phyloP scores from a whole-genome alignment of 2,797 vertebrate genomes.

The Clarias fuscus region DNA sequence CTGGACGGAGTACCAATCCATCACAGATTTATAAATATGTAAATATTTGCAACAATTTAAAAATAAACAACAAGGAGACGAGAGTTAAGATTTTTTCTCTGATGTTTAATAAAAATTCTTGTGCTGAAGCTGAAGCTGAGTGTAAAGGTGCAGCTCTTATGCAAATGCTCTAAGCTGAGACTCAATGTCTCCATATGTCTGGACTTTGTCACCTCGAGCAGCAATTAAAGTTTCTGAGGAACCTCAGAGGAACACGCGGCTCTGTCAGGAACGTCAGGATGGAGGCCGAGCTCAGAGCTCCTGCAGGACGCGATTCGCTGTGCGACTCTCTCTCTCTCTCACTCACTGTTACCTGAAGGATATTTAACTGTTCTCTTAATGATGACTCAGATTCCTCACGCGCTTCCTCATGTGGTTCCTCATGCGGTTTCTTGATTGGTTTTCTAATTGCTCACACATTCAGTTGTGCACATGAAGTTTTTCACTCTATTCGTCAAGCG shows the following conservation, averaged over 20 bases:
- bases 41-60: neutral
- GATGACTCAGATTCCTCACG: neutral
- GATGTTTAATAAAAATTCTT: neutral
- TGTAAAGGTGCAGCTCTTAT: neutral
- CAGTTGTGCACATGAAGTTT: neutral
- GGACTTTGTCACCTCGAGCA: neutral
- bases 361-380: neutral
- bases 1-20: too few species aligned
- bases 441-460: neutral
- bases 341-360: neutral
- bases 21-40: neutral
- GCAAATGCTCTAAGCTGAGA: neutral
- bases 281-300: neutral
- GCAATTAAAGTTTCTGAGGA: conserved; percentile 16
- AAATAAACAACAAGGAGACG: neutral
- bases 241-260: neutral
- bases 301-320: neutral
- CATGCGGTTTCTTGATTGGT: too few species aligned
- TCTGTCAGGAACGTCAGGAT: conserved; percentile 16
- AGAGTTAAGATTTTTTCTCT: neutral
- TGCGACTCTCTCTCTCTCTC: neutral
- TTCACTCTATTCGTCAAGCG: neutral
- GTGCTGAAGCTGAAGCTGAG: neutral
- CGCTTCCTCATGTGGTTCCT: neutral
- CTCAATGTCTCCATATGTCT: neutral